Conservation (phyloP, 1,140 invertebrate species). For the Drosophila lowei region DNA sequence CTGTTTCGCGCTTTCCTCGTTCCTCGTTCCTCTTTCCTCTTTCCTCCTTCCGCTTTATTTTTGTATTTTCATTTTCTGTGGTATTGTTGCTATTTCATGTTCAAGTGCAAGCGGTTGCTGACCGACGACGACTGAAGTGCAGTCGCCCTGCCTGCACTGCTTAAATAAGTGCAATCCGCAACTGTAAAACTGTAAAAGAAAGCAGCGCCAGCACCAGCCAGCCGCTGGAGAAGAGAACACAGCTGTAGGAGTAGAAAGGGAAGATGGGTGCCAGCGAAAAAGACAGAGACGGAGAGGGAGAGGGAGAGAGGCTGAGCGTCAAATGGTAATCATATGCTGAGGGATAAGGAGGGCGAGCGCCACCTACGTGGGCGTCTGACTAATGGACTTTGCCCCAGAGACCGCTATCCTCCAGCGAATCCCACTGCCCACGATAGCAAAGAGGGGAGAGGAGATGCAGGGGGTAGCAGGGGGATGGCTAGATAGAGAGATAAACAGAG, state of each 20-base stretch:
- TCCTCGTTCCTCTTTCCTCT: slow-evolving; percentile 1
- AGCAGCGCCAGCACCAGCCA: not conserved
- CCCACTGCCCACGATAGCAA: slow-evolving; percentile 9
- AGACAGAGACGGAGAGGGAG: not conserved
- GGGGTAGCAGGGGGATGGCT: no score
- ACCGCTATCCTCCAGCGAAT: not conserved
- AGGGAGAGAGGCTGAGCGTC: slow-evolving; percentile 18
- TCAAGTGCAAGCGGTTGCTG: slow-evolving; percentile 65
- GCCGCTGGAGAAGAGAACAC: not conserved
- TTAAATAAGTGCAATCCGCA: slow-evolving; percentile 64
- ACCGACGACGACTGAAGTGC: slow-evolving; percentile 75
- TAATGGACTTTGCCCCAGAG: slow-evolving; percentile 42
- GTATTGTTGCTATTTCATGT: slow-evolving; percentile 45
- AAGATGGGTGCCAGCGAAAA: not conserved
- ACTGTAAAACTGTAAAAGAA: slow-evolving; percentile 20
- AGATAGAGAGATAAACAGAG: not conserved
- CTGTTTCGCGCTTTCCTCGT: not conserved
- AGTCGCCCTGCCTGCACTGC: slow-evolving; percentile 54
- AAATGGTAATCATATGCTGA: slow-evolving; percentile 33
- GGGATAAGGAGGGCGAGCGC: not conserved
- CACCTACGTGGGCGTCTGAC: slow-evolving; percentile 42
- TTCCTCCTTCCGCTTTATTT: slow-evolving; percentile 4
- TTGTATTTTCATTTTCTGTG: not conserved
- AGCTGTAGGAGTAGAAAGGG: slow-evolving; percentile 2
- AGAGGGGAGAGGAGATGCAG: no score